Evolutionary conservation across 1,140 invertebrate genomes (phyloP), one percentile per base, ranked within the genome.

Genomic region (Ostrea edulis): DNA sequence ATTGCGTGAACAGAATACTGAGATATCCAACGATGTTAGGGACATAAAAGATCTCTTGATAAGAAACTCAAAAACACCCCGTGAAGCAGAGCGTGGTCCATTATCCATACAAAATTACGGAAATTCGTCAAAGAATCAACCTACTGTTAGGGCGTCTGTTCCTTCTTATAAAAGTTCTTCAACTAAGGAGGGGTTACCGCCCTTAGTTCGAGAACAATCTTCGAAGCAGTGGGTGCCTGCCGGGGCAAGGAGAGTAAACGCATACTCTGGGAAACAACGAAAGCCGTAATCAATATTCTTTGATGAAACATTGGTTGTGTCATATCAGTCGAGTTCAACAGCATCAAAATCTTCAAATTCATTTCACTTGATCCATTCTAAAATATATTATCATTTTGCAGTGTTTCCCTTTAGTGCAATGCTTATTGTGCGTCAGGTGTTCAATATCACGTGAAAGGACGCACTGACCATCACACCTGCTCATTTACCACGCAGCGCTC

Each of bases 41-140:
- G 93, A 91, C 77, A 93, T 93, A 53, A 93, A 93, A 84, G 89
- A 93, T 22, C 54, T 92, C 8, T 85, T 93, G 14, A 77, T 92
- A 54, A 91, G 87, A 65, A 87, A 82, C 22, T 89, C 86, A 20
- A 52, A 81, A 35, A 88, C 81, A 58, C 81, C 89, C 7, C 55
- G 82, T 55, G 89, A 89, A 25, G 58, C 44, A 51, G 25, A 82
- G 35, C 44, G 89, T 53, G 84, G 86, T 12, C 29, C 71, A 9
- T 29, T 87, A n/a, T 86, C 85, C 22, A 71, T 87, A 87, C 8
- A 86, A 68, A 25, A 55, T 83, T 52, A 54, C 71, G 22, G 54
- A 52, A 82, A 86, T 54, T 44, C 52, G 52, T 29, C 82, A 44
- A 68, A 55, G 25, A 22, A 51, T 68, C 52, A 84, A 53, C 77